Base-by-base conservation (phyloP, 2,113 vertebrate species). In the Anser brachyrhynchus region DNA sequence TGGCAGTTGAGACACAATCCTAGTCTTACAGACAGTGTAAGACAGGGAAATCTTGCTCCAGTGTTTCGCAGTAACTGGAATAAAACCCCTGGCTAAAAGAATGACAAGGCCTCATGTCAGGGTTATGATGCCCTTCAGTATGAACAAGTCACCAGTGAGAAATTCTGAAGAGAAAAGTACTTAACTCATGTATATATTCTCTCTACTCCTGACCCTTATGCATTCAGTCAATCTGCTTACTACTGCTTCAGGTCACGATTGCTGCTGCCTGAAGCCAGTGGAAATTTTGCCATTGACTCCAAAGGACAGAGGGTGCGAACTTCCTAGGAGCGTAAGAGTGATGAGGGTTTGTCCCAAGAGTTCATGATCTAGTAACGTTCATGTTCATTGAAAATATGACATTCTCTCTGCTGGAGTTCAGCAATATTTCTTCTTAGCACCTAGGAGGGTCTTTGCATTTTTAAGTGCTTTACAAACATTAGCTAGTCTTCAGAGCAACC, bases 391-490 rank as follows among this genome's bases (percentile, higher is more conserved):
- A 69, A 90, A 91, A 79, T 31, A 71, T 3, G 84, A 94, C 84
- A 87, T 87, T 95, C 78, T 91, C 78, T 83, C 73, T 80, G 73
- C 58, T 10, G 5, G 61, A 76, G 89, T 84, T 96, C 61, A 84
- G 66, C 84, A 86, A 28, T 83, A 87, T 59, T 88, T 96, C 89
- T 97, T 90, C 83, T 96, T 97, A 96, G 94, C 94, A 97, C 89
- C 95, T 96, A 89, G 83, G 92, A 93, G 92, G 91, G 73, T 95
- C 91, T 96, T 95, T 97, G 94, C 93, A 96, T 95, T 96, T 92
- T 96, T 92, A 93, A 95, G 95, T 93, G 88, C 88, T 96, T 97
- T 95, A 95, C 91, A 96, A 95, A 97, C 91, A 93, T 87, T 95
- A 94, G 83, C 84, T 90, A 94, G 80, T 86, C 86, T 80, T 82